These are phyloP conservation scores for Gisinianus flammeolus DNA, from an alignment of 2,888 invertebrate genomes.

Conservation along the genomic window DNA sequence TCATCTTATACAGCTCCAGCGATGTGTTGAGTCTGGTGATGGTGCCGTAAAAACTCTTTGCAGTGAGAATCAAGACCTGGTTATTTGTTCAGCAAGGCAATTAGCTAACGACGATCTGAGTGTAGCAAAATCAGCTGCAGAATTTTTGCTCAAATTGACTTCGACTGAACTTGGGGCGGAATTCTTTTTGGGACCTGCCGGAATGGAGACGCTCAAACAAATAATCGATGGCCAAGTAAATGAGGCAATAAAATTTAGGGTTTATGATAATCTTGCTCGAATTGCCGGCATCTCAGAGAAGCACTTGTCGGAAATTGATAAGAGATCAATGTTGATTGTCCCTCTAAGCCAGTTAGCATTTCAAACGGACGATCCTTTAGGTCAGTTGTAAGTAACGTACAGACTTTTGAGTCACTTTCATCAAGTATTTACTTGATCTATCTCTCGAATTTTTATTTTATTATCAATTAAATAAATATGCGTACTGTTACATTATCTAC, in stretches of 20 bases:
- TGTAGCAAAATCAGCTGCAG: conserved; percentile 48
- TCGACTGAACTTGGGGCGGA: conserved; percentile 39
- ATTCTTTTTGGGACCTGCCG: conserved; percentile 47
- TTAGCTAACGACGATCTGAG: conserved; percentile 48
- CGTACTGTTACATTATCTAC: too few species aligned
- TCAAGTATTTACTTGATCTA: too few species aligned
- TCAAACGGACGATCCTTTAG: conserved; percentile 51
- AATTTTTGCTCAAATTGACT: conserved; percentile 48
- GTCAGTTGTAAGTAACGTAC: conserved; percentile 67
- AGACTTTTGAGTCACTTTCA: too few species aligned
- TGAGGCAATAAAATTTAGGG: conserved; percentile 50
- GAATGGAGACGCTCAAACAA: conserved; percentile 45
- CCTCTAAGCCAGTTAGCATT: conserved; percentile 49
- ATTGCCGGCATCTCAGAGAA: conserved; percentile 46
- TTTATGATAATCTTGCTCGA: conserved; percentile 52
- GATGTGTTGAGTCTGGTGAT: conserved; percentile 47
- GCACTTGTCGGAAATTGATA: conserved; percentile 48
- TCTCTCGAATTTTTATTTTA: too few species aligned
- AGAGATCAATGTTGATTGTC: conserved; percentile 40
- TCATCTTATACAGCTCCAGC: conserved; percentile 44
- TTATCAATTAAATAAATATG: too few species aligned
- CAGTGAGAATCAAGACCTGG: conserved; percentile 44
- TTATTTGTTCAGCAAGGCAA: conserved; percentile 50
- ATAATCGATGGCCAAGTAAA: conserved; percentile 39
- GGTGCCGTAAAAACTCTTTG: conserved; percentile 21